Evolutionary conservation across 2,888 invertebrate species (phyloP).

Genomic region (Epirrhoe alternata): DNA sequence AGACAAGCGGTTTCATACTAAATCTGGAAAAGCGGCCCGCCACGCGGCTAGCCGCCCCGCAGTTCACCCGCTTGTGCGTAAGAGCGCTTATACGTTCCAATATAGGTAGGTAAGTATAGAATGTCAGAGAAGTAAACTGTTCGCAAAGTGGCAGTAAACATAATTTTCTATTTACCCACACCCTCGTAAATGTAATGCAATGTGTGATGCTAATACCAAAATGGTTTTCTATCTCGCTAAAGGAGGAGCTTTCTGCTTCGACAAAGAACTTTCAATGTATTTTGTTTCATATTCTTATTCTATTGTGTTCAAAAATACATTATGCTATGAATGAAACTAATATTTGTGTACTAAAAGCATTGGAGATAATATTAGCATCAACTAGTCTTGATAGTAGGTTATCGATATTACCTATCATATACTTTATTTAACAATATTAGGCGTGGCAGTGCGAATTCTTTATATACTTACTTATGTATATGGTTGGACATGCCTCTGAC

Average conservation of each 20-base stretch:
- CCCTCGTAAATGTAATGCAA: slow-evolving; percentile 32
- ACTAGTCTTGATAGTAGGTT: too few species aligned
- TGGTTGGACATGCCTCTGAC: too few species aligned
- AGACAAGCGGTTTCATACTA: too few species aligned
- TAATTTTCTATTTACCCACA: slow-evolving; percentile 32
- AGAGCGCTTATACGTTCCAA: not conserved
- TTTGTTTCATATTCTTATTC: not conserved
- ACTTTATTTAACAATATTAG: too few species aligned
- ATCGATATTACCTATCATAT: too few species aligned
- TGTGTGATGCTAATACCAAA: slow-evolving; percentile 28
- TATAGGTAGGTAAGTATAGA: slow-evolving; percentile 4
- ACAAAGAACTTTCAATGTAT: slow-evolving; percentile 3
- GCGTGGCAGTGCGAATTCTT: too few species aligned
- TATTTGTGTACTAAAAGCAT: not conserved
- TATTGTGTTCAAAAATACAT: slow-evolving; percentile 6
- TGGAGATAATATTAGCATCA: not conserved
- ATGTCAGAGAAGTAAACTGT: slow-evolving; percentile 29
- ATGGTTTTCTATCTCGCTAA: slow-evolving; percentile 20
- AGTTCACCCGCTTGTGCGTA: too few species aligned
- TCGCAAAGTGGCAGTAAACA: slow-evolving; percentile 29
- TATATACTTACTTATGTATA: too few species aligned
- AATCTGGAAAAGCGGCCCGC: too few species aligned
- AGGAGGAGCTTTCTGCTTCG: slow-evolving; percentile 8
- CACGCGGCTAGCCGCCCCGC: too few species aligned
- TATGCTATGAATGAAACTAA: not conserved